Percentiles rank a stretch among this genome's conserved stretches.
Conservation (phyloP, 1,140 invertebrate genomes). For the Andrena cerasifolii region DNA sequence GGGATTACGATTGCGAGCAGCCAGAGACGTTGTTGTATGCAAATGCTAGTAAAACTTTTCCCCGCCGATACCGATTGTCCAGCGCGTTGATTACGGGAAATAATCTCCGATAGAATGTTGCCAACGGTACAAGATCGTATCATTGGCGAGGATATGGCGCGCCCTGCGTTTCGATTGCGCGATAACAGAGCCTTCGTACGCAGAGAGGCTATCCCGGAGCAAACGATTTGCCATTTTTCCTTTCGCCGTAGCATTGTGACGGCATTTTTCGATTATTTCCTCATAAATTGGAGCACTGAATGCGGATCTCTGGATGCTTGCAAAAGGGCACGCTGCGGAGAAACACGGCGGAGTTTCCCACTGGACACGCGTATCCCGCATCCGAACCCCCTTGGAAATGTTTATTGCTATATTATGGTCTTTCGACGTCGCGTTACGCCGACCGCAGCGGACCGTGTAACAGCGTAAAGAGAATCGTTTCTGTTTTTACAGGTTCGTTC, state of each 20-base stretch:
- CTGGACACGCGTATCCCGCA: neutral
- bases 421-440: neutral
- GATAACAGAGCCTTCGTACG: neutral
- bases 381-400: constrained; percentile 2
- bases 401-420: constrained; percentile 19
- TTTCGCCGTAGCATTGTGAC: neutral
- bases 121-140: constrained; percentile 17
- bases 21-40: constrained; percentile 1
- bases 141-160: neutral
- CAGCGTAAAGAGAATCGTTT: constrained; percentile 32
- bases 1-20: constrained; percentile 10
- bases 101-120: constrained; percentile 23
- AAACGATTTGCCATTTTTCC: neutral
- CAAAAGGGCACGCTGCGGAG: neutral
- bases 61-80: neutral
- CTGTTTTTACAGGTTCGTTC: constrained; percentile 29
- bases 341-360: neutral
- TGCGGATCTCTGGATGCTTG: neutral
- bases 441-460: constrained; percentile 29
- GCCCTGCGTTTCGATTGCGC: neutral
- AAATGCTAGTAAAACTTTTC: neutral
- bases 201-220: neutral
- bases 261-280: neutral
- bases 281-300: neutral
- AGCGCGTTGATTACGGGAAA: constrained; percentile 9